These are phyloP conservation scores for Styela clava DNA, from an alignment of 23 tunicate species.

Conservation along the genomic window DNA sequence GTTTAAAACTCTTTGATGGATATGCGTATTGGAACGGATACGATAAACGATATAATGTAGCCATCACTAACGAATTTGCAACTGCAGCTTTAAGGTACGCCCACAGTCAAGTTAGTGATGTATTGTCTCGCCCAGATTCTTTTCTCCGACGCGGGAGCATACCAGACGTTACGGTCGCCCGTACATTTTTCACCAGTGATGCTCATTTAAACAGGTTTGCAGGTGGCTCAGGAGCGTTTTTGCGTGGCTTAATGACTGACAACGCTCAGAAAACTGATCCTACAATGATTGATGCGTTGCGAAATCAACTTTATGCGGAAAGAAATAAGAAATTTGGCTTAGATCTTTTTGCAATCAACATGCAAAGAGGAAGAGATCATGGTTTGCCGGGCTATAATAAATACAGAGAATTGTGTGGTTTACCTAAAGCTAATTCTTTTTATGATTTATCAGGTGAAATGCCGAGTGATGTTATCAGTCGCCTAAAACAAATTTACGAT, in stretches of 20 bases:
- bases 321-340: background rate
- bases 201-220: constrained; percentile 18
- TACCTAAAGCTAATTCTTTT: constrained; percentile 37
- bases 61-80: constrained; percentile 70
- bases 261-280: constrained; percentile 58
- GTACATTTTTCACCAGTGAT: constrained; percentile 59
- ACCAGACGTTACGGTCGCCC: background rate
- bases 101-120: constrained; percentile 49
- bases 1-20: constrained; percentile 5
- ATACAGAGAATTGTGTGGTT: constrained; percentile 72
- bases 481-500: constrained; percentile 27
- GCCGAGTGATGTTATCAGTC: constrained; percentile 1
- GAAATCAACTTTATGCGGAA: constrained; percentile 51
- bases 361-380: constrained; percentile 85
- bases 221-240: constrained; percentile 59
- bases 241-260: constrained; percentile 60
- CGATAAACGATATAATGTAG: constrained; percentile 63
- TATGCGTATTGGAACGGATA: constrained; percentile 74
- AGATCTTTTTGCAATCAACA: constrained; percentile 59
- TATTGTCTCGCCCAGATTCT: constrained; percentile 43
- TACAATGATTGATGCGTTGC: constrained; percentile 38
- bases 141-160: constrained; percentile 29
- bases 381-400: constrained; percentile 80
- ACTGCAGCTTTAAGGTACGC: constrained; percentile 91
- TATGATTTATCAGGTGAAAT: constrained; percentile 32